These are phyloP conservation scores for Aurelia aurita DNA, from an alignment of 30 jellyfish, hydroid and myxozoan species.

Conservation along the genomic window DNA sequence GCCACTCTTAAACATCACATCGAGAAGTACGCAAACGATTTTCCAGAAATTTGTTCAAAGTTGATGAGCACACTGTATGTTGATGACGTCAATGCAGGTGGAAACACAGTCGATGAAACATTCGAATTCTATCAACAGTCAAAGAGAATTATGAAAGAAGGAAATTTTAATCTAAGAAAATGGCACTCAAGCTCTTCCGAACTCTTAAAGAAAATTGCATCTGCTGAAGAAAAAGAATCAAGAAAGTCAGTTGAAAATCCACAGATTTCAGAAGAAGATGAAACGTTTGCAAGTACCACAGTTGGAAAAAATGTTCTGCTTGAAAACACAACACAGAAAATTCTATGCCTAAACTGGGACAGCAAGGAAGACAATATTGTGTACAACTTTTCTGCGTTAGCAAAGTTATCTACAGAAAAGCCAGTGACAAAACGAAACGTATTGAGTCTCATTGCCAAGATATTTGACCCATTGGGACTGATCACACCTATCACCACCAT, in stretches of 20 bases:
- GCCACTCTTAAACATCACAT: conserved; percentile 65
- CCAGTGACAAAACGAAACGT: conserved; percentile 6
- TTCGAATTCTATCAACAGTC: conserved; percentile 28
- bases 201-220: not conserved
- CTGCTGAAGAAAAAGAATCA: not conserved
- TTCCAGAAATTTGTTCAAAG: conserved; percentile 41
- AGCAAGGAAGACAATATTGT: conserved; percentile 20
- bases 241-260: not conserved
- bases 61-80: conserved; percentile 46
- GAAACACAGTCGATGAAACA: conserved; percentile 38
- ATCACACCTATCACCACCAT: conserved; percentile 33
- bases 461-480: conserved; percentile 40
- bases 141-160: conserved; percentile 42
- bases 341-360: conserved; percentile 54
- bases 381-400: conserved; percentile 8
- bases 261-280: conserved; percentile 19
- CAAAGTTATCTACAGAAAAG: not conserved
- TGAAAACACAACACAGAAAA: conserved; percentile 19
- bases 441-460: conserved; percentile 14
- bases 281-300: conserved; percentile 18
- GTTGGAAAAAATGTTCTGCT: not conserved
- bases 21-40: conserved; percentile 21
- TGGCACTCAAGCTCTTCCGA: conserved; percentile 68
- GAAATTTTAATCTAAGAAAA: conserved; percentile 60
- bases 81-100: conserved; percentile 61